Evolutionary conservation across 1,140 invertebrate genomes (phyloP).

Genomic region (Aethina tumida): DNA sequence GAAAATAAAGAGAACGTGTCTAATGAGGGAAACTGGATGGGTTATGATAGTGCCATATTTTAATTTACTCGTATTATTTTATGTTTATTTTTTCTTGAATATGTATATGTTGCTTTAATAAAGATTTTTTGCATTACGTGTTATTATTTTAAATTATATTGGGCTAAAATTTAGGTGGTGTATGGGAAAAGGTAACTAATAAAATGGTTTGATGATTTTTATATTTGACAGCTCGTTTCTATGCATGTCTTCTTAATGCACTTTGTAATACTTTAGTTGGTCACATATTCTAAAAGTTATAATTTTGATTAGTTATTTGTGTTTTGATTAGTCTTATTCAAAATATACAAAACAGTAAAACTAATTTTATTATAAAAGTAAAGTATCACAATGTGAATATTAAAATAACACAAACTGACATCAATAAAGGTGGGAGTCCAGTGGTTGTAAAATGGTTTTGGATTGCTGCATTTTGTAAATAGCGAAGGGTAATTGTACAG

Average conservation of each 20-base stretch:
- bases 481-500: too few species aligned
- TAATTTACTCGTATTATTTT: conserved; percentile 16
- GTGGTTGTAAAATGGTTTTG: too few species aligned
- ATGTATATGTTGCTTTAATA: conserved; percentile 11
- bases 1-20: conserved; percentile 18
- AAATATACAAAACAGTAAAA: too few species aligned
- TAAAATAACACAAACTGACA: too few species aligned
- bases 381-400: too few species aligned
- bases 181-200: conserved; percentile 7
- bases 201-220: conserved; percentile 1
- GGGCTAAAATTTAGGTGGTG: conserved; percentile 6
- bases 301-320: too few species aligned
- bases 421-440: too few species aligned
- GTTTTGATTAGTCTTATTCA: too few species aligned
- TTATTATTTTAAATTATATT: conserved; percentile 8
- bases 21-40: conserved; percentile 33
- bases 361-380: too few species aligned
- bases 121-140: conserved; percentile 5
- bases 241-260: neutral
- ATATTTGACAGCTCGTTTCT: neutral
- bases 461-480: too few species aligned
- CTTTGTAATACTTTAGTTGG: too few species aligned
- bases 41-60: conserved; percentile 31
- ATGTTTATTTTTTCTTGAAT: conserved; percentile 12
- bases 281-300: too few species aligned